These are phyloP conservation scores for Catostylus mosaicus DNA, from an alignment of 30 jellyfish, hydroid and myxozoan species.

Conservation along the genomic window DNA sequence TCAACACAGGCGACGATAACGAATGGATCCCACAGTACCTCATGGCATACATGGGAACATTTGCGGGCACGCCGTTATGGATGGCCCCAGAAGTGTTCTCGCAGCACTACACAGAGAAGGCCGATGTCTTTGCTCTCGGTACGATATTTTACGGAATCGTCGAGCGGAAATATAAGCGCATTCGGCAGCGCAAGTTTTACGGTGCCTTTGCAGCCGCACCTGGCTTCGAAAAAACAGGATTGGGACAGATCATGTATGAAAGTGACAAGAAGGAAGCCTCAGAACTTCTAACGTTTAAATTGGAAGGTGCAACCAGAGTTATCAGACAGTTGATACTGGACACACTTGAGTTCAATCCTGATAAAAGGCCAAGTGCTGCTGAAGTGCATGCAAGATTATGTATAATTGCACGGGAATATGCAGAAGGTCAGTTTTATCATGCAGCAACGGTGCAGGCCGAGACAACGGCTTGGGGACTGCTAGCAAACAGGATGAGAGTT, in stretches of 20 bases:
- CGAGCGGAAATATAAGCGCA: conserved; percentile 14
- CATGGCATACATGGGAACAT: conserved; percentile 37
- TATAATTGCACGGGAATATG: too few species aligned
- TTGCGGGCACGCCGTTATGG: conserved; percentile 69
- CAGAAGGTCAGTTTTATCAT: too few species aligned
- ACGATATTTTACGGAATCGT: conserved; percentile 44
- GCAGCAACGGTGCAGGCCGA: too few species aligned
- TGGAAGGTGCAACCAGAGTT: conserved; percentile 3
- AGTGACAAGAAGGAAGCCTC: conserved; percentile 12
- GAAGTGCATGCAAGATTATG: conserved; percentile 17
- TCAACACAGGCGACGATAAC: neutral
- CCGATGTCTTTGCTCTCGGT: conserved; percentile 76
- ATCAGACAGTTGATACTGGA: conserved; percentile 9
- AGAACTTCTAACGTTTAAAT: neutral
- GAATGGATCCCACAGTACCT: conserved; percentile 5
- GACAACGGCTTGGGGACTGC: too few species aligned
- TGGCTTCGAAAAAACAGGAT: neutral
- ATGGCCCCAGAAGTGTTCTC: conserved; percentile 76
- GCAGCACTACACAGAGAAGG: conserved; percentile 51
- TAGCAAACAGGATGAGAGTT: too few species aligned
- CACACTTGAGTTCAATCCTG: conserved; percentile 32
- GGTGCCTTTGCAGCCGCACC: conserved; percentile 51
- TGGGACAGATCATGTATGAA: conserved; percentile 14
- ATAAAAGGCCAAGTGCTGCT: conserved; percentile 27
- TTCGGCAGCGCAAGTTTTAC: conserved; percentile 2